These are phyloP conservation scores for Rissa tridactyla DNA, from an alignment of 2,113 vertebrate genomes.

Conservation along the genomic window DNA sequence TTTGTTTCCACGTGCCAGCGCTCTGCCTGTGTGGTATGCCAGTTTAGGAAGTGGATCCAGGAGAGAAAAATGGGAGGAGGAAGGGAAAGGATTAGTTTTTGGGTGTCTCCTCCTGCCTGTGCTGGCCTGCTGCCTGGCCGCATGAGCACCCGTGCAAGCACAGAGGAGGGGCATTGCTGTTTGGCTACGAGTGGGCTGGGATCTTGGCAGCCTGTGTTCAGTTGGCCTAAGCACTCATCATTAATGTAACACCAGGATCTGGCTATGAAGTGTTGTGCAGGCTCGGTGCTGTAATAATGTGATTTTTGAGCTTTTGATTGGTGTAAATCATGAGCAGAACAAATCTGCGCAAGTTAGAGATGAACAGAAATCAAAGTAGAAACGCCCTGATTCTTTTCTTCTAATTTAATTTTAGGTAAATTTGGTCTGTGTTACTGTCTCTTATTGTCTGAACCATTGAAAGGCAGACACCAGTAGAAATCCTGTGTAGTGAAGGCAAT, in stretches of 20 bases:
- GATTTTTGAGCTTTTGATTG: neutral
- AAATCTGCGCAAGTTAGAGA: neutral
- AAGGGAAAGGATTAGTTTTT: neutral
- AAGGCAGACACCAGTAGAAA: neutral
- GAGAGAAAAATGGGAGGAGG: neutral
- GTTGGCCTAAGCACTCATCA: neutral
- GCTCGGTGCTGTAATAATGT: neutral
- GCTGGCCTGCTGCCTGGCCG: neutral
- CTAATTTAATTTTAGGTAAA: neutral
- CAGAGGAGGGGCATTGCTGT: neutral
- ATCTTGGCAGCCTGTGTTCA: neutral
- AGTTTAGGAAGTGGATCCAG: neutral
- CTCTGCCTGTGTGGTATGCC: neutral
- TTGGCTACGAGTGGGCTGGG: neutral
- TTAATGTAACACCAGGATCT: neutral
- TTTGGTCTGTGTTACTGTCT: neutral
- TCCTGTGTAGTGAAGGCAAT: neutral
- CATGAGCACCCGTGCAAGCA: neutral
- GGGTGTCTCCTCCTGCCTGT: neutral
- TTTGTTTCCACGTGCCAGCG: neutral
- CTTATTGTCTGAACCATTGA: neutral
- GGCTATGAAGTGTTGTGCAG: neutral
- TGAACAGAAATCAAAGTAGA: neutral
- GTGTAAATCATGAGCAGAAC: neutral
- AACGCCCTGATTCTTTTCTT: neutral